Evolutionary conservation across 2,888 invertebrate species (phyloP), one percentile per base, ranked within the genome.

Genomic region (Acanthosepion lycidas): DNA sequence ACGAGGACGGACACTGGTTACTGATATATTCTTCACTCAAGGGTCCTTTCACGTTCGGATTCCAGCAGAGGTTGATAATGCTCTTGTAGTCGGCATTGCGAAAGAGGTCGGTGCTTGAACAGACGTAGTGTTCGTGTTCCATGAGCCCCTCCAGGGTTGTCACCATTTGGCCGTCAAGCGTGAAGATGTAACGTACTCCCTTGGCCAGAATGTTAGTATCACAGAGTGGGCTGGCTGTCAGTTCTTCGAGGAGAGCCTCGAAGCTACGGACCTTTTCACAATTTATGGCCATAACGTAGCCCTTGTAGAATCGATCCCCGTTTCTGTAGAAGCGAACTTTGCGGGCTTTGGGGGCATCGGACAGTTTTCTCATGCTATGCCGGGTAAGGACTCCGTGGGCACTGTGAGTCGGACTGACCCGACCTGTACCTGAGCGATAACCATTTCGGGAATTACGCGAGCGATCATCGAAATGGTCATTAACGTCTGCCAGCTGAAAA

Each of bases 111-210:
- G 98, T 99, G 97, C 99, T 99, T 97, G 99, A 98, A 97, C 99
- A 99, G 33, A 99, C 99, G 97, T 99, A 99, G 96, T 98, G 98
- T 97, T 99, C 99, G 42, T 99, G 99, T 97, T 99, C 98, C 98
- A 98, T 96, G 64, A 98, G 95, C 94, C 98, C 96, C 15, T 97
- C 97, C 53, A 98, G 96, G 49, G 95, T 95, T 8, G 95, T 96
- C 33, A 97, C 96, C 98, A 98, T 99, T 97, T 98, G 98, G 94
- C 99, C 99, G 97, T 99, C 98, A 98, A 99, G 98, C 48, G 98
- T 98, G 98, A 99, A 99, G 96, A 99, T 98, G 97, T 98, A 98
- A 96, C 99, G 98, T 53, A 99, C 99, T 95, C 99, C 99, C 97
- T 98, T 99, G 23, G 99, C 99, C 96, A 99, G 98, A 96, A 99